Percentiles rank a stretch among this genome's conserved stretches.
Evolutionary conservation across 2,797 vertebrate genomes (phyloP).

Genomic region (Urocyon cinereoargenteus): DNA sequence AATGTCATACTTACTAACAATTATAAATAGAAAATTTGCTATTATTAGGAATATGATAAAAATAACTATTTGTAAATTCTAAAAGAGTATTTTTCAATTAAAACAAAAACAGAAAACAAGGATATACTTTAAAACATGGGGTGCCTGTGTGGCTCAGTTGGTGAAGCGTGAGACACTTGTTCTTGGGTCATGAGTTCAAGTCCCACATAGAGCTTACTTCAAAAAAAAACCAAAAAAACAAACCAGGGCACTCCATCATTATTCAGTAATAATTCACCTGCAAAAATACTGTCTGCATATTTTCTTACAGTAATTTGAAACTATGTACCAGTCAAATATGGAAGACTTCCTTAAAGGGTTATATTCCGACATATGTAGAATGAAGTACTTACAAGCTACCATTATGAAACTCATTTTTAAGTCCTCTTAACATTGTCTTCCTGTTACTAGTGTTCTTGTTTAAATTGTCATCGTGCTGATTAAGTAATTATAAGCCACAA

Average conservation of each 20-base stretch:
- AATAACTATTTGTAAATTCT: not conserved
- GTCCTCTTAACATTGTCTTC: not conserved
- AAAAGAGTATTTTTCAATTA: not conserved
- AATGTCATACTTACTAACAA: conserved; percentile 13
- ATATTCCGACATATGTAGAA: not conserved
- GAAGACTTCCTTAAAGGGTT: not conserved
- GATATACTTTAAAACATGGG: not conserved
- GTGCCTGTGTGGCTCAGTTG: not conserved
- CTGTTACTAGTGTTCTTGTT: conserved; percentile 1
- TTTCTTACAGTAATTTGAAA: not conserved
- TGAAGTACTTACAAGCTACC: not conserved
- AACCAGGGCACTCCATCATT: not conserved
- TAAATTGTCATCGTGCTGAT: conserved; percentile 7
- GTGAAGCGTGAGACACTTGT: not conserved
- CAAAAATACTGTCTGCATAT: not conserved
- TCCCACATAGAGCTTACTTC: not conserved
- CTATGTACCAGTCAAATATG: not conserved
- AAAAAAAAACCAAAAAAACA: not conserved
- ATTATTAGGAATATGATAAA: not conserved
- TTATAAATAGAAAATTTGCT: not conserved
- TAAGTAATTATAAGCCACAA: conserved; percentile 44
- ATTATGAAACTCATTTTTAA: conserved; percentile 35
- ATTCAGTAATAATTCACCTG: not conserved
- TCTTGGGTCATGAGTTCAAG: not conserved
- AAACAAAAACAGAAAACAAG: not conserved